Evolutionary conservation across 2,888 invertebrate species (phyloP).

Genomic region (Trimorus sp.): DNA sequence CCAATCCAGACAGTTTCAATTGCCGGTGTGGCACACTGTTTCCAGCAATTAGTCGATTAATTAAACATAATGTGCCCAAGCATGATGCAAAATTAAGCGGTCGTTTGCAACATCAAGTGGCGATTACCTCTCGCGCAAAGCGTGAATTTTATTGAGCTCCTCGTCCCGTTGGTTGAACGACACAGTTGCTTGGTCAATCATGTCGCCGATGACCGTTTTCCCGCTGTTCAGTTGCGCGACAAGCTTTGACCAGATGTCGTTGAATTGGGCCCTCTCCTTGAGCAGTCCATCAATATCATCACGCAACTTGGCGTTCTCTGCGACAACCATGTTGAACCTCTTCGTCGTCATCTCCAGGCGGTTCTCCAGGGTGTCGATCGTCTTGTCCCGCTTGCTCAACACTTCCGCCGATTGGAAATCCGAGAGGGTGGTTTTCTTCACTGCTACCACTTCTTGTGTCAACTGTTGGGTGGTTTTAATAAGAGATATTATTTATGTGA

Average conservation of each 20-base stretch:
- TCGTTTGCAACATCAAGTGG: slow-evolving; percentile 24
- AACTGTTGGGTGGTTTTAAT: slow-evolving; percentile 72
- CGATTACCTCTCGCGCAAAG: slow-evolving; percentile 85
- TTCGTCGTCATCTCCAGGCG: slow-evolving; percentile 89
- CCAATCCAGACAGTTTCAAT: too few relatives aligned
- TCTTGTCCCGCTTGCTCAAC: slow-evolving; percentile 82
- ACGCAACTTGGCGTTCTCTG: slow-evolving; percentile 88
- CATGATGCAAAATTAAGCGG: slow-evolving; percentile 7
- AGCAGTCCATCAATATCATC: slow-evolving; percentile 91
- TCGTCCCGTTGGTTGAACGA: slow-evolving; percentile 95
- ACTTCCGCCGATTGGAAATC: slow-evolving; percentile 82
- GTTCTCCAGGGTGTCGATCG: slow-evolving; percentile 87
- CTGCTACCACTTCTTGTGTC: slow-evolving; percentile 80
- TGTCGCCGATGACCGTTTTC: slow-evolving; percentile 91
- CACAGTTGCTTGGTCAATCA: slow-evolving; percentile 93
- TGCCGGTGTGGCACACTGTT: too few relatives aligned
- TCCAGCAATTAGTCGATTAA: slow-evolving; percentile 17
- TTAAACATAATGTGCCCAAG: slow-evolving; percentile 2
- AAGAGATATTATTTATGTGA: too few relatives aligned
- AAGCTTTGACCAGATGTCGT: slow-evolving; percentile 90
- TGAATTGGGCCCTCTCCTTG: slow-evolving; percentile 92
- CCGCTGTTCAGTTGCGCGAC: slow-evolving; percentile 89
- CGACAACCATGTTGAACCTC: slow-evolving; percentile 88
- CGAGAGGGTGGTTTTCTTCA: slow-evolving; percentile 81
- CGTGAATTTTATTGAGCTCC: slow-evolving; percentile 90